These are phyloP conservation scores for Semicossyphus pulcher DNA, from an alignment of 2,113 vertebrate genomes.

Conservation along the genomic window DNA sequence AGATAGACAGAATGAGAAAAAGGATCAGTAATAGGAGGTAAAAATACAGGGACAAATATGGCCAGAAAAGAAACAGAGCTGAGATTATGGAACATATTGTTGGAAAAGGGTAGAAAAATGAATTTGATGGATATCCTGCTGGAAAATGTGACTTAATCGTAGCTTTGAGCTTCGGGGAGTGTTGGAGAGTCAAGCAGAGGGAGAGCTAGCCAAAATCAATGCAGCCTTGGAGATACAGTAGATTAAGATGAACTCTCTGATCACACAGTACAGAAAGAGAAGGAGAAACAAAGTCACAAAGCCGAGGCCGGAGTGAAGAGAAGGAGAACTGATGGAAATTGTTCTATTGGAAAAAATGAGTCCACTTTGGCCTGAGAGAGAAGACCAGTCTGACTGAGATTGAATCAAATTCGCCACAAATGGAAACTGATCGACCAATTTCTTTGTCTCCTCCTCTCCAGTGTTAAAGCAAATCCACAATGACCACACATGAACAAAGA, in stretches of 20 bases:
- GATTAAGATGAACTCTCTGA: slow-evolving; percentile 42
- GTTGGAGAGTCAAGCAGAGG: slow-evolving; percentile 22
- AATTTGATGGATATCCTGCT: neutral
- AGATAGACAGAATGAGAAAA: too few relatives aligned
- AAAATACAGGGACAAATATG: too few relatives aligned
- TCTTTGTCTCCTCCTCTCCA: neutral
- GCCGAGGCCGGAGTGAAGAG: slow-evolving; percentile 16
- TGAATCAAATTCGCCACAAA: slow-evolving; percentile 23
- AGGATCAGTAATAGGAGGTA: too few relatives aligned
- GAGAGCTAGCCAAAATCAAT: slow-evolving; percentile 54
- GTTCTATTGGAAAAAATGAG: slow-evolving; percentile 40
- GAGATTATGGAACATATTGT: too few relatives aligned
- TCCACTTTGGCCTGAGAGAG: slow-evolving; percentile 16
- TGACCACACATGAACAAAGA: slow-evolving; percentile 33
- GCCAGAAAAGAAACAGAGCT: too few relatives aligned
- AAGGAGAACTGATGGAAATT: slow-evolving; percentile 35
- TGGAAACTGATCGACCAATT: slow-evolving; percentile 45
- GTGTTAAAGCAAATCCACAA: slow-evolving; percentile 16
- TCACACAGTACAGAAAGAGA: slow-evolving; percentile 12
- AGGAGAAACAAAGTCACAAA: slow-evolving; percentile 7
- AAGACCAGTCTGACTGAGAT: slow-evolving; percentile 6
- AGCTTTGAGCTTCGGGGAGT: slow-evolving; percentile 23
- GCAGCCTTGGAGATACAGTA: slow-evolving; percentile 31
- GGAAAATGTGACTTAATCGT: slow-evolving; percentile 55
- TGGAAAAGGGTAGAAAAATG: too few relatives aligned